Conservation (phyloP, 37 sponge, comb jelly and placozoan genomes). For the Ephydatia muelleri region DNA sequence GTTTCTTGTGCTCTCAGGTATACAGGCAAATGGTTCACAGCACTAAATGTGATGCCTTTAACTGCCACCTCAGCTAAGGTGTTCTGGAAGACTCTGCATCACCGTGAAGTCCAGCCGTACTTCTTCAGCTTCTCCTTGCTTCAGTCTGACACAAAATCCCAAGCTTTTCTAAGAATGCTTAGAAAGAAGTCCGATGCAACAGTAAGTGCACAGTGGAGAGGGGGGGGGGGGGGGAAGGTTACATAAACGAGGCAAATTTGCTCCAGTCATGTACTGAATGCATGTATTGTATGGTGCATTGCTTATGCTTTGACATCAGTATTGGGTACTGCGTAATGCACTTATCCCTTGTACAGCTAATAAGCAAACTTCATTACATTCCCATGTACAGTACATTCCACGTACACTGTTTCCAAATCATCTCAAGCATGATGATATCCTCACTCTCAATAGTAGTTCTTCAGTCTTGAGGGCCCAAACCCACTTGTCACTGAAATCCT, state of each 20-base stretch:
- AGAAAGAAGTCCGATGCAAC: constrained; percentile 32
- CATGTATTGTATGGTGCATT: constrained; percentile 30
- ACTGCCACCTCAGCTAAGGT: constrained; percentile 35
- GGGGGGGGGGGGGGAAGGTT: background rate
- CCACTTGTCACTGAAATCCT: background rate
- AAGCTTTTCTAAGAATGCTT: constrained; percentile 30
- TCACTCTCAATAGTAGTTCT: background rate
- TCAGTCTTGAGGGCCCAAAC: background rate
- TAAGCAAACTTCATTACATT: no score
- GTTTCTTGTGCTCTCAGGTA: constrained; percentile 26
- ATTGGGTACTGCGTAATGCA: no score
- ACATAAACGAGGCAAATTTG: no score
- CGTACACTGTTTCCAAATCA: background rate
- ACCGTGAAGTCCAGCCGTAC: constrained; percentile 52
- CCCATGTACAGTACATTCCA: no score
- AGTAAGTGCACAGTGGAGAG: constrained; percentile 18
- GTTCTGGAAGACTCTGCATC: constrained; percentile 51
- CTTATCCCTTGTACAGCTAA: no score
- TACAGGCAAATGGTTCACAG: constrained; percentile 55
- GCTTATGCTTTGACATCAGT: constrained; percentile 26
- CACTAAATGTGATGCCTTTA: constrained; percentile 60
- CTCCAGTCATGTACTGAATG: background rate
- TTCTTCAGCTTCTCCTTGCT: constrained; percentile 23
- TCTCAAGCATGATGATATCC: background rate
- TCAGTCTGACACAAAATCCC: constrained; percentile 13